These are phyloP conservation scores for Propithecus perrieri DNA, from an alignment of 2,797 vertebrate species.

Conservation along the genomic window DNA sequence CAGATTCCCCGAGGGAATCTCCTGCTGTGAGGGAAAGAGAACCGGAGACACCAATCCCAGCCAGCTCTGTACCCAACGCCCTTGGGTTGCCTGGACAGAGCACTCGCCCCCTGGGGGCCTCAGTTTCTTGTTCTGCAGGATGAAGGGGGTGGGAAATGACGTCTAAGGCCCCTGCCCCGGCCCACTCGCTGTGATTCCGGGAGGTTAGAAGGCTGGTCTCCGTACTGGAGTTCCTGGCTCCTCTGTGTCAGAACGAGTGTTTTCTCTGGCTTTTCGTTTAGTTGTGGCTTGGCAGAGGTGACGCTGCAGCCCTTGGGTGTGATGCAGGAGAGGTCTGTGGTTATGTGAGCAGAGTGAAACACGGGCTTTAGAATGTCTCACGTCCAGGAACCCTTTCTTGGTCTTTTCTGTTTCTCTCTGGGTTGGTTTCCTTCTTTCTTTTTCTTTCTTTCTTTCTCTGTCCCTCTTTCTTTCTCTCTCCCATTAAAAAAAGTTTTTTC, in stretches of 20 bases:
- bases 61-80: not conserved
- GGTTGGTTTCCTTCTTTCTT: not conserved
- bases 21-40: not conserved
- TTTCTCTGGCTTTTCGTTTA: conserved; percentile 10
- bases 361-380: conserved; percentile 7
- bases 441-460: too few species aligned
- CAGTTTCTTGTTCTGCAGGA: not conserved
- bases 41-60: not conserved
- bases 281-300: conserved; percentile 55
- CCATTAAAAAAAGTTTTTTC: not conserved
- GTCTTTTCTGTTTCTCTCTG: not conserved
- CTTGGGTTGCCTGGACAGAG: not conserved
- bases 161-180: not conserved
- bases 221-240: not conserved
- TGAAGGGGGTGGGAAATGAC: not conserved
- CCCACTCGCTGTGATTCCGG: not conserved
- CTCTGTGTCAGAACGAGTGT: not conserved
- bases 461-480: too few species aligned
- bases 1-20: not conserved
- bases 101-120: not conserved
- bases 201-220: not conserved
- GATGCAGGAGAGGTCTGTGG: conserved; percentile 39
- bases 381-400: not conserved
- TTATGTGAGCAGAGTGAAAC: conserved; percentile 45
- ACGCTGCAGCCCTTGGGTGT: conserved; percentile 24